Conservation (phyloP, 1,140 invertebrate species). For the Thaumetopoea pityocampa region DNA sequence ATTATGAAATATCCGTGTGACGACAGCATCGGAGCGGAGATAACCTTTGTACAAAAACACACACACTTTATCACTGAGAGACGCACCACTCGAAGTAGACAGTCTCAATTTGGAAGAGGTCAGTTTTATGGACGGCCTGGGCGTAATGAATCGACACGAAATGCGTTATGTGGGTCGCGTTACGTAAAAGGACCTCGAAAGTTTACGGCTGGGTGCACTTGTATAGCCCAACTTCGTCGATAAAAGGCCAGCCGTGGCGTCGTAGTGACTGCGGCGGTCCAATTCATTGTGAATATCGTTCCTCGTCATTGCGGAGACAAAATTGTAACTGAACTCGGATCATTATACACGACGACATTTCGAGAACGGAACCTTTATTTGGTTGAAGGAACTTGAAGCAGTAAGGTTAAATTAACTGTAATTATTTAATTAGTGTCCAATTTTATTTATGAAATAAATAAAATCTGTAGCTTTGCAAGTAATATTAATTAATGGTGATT, state of each 20-base stretch:
- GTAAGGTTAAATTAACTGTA: no score
- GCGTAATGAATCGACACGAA: conserved; percentile 40
- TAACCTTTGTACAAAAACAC: no score
- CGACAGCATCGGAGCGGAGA: no score
- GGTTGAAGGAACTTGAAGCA: no score
- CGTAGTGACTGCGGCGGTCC: conserved; percentile 40
- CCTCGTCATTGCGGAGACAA: conserved; percentile 30
- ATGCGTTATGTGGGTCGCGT: conserved; percentile 42
- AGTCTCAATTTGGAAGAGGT: conserved; percentile 28
- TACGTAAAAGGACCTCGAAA: conserved; percentile 44
- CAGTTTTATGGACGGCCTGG: conserved; percentile 33
- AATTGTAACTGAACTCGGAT: not conserved
- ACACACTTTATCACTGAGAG: no score
- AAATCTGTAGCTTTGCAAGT: no score
- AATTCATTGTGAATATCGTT: conserved; percentile 29
- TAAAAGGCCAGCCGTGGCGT: conserved; percentile 40
- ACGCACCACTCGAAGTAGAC: conserved; percentile 3
- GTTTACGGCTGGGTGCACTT: conserved; percentile 49
- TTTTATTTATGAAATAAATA: no score
- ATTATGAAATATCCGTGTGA: no score
- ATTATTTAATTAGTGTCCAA: no score
- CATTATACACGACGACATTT: not conserved
- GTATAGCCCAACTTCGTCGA: conserved; percentile 56
- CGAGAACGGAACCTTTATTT: not conserved
- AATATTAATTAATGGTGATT: no score